Evolutionary conservation across 2,797 vertebrate species (phyloP).

Genomic region (Takifugu ocellatus): DNA sequence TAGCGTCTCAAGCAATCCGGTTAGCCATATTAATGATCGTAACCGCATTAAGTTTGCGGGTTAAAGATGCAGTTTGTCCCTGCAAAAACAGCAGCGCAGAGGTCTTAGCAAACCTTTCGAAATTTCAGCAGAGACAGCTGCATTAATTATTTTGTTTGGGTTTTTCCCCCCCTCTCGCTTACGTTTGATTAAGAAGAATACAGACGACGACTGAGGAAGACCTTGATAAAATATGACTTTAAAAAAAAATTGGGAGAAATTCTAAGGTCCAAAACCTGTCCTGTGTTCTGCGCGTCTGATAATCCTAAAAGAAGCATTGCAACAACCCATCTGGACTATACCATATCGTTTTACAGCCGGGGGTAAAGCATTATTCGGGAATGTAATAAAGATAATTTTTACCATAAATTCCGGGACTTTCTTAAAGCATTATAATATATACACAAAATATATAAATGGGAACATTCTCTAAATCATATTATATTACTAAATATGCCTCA

Average conservation of each 20-base stretch:
- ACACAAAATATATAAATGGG: rapidly evolving
- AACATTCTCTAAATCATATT: rapidly evolving
- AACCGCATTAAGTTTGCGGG: conserved; percentile 53
- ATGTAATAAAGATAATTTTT: rapidly evolving
- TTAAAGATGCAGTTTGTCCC: conserved; percentile 54
- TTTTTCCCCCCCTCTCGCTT: conserved; percentile 5
- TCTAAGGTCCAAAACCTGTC: conserved; percentile 1
- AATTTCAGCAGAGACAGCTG: conserved; percentile 34
- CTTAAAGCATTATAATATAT: rapidly evolving
- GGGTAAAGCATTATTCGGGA: neutral
- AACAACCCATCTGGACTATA: conserved; percentile 64
- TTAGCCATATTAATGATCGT: conserved; percentile 17
- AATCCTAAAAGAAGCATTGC: conserved; percentile 57
- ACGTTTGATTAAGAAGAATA: conserved; percentile 9
- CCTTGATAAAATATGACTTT: conserved; percentile 13
- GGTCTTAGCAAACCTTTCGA: conserved; percentile 42
- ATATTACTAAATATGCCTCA: rapidly evolving
- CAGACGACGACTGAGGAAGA: neutral
- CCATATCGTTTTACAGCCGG: conserved; percentile 37
- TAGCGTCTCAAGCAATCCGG: conserved; percentile 1
- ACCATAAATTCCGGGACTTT: neutral
- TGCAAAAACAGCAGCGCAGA: conserved; percentile 53
- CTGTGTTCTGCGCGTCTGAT: conserved; percentile 46
- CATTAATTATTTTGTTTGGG: conserved; percentile 27
- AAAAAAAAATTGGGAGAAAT: conserved; percentile 1